Percentiles rank a stretch among this genome's conserved stretches.
Evolutionary conservation across 2,888 invertebrate species (phyloP).

Genomic region (Machimus rusticus): DNA sequence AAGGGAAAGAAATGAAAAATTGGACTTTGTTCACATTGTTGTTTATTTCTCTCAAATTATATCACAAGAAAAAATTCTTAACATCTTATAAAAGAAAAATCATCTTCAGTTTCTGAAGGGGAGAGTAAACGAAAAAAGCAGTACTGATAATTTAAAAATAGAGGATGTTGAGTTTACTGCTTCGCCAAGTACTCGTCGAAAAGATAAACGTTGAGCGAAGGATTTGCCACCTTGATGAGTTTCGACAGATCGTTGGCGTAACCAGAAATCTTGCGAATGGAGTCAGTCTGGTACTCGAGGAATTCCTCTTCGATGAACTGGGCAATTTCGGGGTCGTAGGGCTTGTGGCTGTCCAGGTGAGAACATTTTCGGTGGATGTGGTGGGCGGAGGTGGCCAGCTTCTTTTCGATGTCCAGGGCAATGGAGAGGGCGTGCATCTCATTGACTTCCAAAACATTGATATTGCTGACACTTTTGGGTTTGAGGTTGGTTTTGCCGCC

Average conservation of each 20-base stretch:
- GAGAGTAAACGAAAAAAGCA: neutral
- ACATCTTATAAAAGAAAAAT: neutral
- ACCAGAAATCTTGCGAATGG: slow-evolving; percentile 75
- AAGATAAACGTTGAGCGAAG: slow-evolving; percentile 73
- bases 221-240: slow-evolving; percentile 69
- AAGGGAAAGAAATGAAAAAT: neutral
- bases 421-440: slow-evolving; percentile 77
- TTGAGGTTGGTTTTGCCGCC: slow-evolving; percentile 72
- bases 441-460: slow-evolving; percentile 62
- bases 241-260: slow-evolving; percentile 75
- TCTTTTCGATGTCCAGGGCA: slow-evolving; percentile 79
- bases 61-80: neutral
- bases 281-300: slow-evolving; percentile 72
- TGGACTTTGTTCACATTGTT: neutral
- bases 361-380: slow-evolving; percentile 72
- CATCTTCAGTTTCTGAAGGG: neutral
- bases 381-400: slow-evolving; percentile 72
- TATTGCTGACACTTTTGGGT: too few species aligned
- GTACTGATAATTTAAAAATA: neutral
- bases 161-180: slow-evolving; percentile 53
- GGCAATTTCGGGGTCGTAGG: slow-evolving; percentile 72
- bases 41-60: neutral
- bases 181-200: slow-evolving; percentile 73
- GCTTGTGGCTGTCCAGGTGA: slow-evolving; percentile 58
- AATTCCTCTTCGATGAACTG: slow-evolving; percentile 82